Conservation (phyloP, 1,140 invertebrate genomes). For the Cydia pomonella region DNA sequence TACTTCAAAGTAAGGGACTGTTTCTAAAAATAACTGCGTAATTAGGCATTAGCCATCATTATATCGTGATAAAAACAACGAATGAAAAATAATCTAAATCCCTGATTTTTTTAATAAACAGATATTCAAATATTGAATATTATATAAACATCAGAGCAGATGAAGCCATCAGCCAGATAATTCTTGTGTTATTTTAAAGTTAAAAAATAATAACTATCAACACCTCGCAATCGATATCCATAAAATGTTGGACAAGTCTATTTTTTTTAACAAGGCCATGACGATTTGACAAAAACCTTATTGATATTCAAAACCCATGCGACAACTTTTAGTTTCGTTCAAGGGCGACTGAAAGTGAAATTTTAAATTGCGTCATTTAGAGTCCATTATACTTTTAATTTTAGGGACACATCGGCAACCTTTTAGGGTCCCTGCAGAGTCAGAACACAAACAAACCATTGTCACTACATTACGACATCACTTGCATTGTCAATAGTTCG, state of each 20-base stretch:
- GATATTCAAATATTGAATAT: too few relatives aligned
- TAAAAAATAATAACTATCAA: too few relatives aligned
- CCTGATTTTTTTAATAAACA: too few relatives aligned
- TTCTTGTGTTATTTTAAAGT: too few relatives aligned
- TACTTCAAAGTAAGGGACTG: too few relatives aligned
- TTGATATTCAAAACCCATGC: slow-evolving; percentile 1
- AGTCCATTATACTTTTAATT: slow-evolving; percentile 16
- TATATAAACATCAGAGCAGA: too few relatives aligned
- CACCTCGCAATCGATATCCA: too few relatives aligned
- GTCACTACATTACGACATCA: slow-evolving; percentile 56
- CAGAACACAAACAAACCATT: slow-evolving; percentile 55
- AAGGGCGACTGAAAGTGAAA: slow-evolving; percentile 13
- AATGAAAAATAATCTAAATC: too few relatives aligned
- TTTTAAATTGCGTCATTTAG: slow-evolving; percentile 30
- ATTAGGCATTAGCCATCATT: too few relatives aligned
- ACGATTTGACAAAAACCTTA: not conserved
- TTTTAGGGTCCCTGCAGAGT: slow-evolving; percentile 37
- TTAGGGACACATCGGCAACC: slow-evolving; percentile 41
- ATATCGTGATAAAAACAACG: too few relatives aligned
- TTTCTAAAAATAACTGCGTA: too few relatives aligned
- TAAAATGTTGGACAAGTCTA: not conserved
- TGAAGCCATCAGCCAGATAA: too few relatives aligned
- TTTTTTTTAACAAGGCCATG: not conserved
- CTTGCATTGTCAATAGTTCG: slow-evolving; percentile 43
- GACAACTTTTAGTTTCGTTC: slow-evolving; percentile 28